phyloP scores from a whole-genome alignment of 2,888 invertebrate species.

The Caenorhabditis virilis region DNA sequence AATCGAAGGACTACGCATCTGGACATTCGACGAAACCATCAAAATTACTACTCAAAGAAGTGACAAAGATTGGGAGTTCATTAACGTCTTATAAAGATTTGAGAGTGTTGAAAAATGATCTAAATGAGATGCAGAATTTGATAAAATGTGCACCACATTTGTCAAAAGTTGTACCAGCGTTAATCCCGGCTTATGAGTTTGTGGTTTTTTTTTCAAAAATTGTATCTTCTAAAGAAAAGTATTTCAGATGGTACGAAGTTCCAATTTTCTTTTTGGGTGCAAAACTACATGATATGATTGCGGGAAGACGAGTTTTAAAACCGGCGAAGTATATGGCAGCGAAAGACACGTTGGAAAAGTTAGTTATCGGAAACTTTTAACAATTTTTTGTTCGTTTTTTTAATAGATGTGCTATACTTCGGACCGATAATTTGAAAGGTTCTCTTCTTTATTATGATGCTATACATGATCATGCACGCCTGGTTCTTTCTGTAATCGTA shows the following conservation, averaged over 20 bases:
- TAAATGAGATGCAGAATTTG: slow-evolving; percentile 10
- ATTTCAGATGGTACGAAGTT: slow-evolving; percentile 25
- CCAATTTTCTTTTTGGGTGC: slow-evolving; percentile 18
- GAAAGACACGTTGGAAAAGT: slow-evolving; percentile 89
- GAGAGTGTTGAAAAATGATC: slow-evolving; percentile 13
- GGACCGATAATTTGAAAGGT: slow-evolving; percentile 13
- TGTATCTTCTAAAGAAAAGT: neutral
- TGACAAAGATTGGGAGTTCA: slow-evolving; percentile 25
- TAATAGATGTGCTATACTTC: slow-evolving; percentile 25
- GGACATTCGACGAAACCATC: slow-evolving; percentile 12
- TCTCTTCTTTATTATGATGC: slow-evolving; percentile 23
- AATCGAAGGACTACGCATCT: neutral
- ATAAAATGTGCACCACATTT: slow-evolving; percentile 20
- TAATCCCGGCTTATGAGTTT: slow-evolving; percentile 25
- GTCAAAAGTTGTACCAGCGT: slow-evolving; percentile 13
- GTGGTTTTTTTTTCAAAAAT: neutral
- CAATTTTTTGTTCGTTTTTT: slow-evolving; percentile 91
- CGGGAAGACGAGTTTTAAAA: slow-evolving; percentile 14
- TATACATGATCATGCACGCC: slow-evolving; percentile 18
- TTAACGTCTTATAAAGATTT: slow-evolving; percentile 15
- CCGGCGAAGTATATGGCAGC: no score
- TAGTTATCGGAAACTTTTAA: slow-evolving; percentile 89
- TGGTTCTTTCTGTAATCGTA: slow-evolving; percentile 11
- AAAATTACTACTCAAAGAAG: slow-evolving; percentile 21
- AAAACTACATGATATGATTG: slow-evolving; percentile 18